These are phyloP conservation scores for Moxostoma hubbsi DNA, from an alignment of 2,797 vertebrate species.

Conservation along the genomic window DNA sequence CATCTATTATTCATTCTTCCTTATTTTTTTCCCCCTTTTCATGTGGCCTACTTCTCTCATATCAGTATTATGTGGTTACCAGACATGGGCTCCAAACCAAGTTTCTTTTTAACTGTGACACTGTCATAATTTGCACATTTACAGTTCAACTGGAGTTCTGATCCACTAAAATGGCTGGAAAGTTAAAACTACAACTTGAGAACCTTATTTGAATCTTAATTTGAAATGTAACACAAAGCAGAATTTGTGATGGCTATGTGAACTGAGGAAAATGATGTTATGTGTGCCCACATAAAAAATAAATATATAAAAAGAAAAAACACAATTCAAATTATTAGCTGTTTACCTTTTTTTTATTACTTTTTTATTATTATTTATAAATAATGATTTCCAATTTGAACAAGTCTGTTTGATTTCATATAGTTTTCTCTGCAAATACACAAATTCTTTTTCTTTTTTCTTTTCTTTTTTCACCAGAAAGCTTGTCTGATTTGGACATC, in stretches of 20 bases:
- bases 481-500: conserved; percentile 8
- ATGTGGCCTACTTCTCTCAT: conserved; percentile 47
- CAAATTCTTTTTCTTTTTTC: not conserved
- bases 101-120: not conserved
- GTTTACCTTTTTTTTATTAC: not conserved
- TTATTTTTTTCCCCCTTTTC: conserved; percentile 52
- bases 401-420: not conserved
- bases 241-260: too few relatives aligned
- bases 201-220: not conserved
- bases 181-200: not conserved
- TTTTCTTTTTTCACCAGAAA: not conserved
- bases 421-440: conserved; percentile 7
- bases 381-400: too few relatives aligned
- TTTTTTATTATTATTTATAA: not conserved
- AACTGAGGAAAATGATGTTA: not conserved
- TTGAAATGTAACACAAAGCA: not conserved
- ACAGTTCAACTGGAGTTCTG: not conserved
- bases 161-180: not conserved
- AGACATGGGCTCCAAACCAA: conserved; percentile 54
- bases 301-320: not conserved
- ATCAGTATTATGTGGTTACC: conserved; percentile 59
- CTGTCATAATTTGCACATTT: not conserved
- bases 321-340: not conserved
- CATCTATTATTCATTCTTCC: conserved; percentile 70
- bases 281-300: too few relatives aligned